Base-by-base conservation (phyloP, 1,140 invertebrate genomes). In the Drosophila gunungcola region DNA sequence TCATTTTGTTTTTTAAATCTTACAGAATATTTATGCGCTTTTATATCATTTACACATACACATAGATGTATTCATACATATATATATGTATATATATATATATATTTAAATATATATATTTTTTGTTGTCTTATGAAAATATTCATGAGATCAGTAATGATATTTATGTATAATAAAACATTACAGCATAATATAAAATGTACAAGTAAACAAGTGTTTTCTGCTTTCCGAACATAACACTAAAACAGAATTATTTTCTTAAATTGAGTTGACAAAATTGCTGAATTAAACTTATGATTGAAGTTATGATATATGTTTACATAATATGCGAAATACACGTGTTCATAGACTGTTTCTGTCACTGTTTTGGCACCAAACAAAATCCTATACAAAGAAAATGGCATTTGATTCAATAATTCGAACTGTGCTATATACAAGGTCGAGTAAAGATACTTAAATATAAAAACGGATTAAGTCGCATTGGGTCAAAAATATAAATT, bases 181-280 rank as follows among this genome's bases (percentile, higher is more conserved):
- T 81, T 88, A 88, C 83, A 82, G 79, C 83, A 86, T 86, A 88
- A 72, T 67, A 85, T 75, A 88, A 85, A 88, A 86, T 86, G 83
- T 86, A 88, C 83, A 86, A 88, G 73, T 81, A 82, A 69, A 86
- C 73, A 63, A 68, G 60, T 55, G 45, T 58, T 49, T 67, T 73
- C 42, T 56, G 42, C 51, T 41, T 39, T 16, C 67, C 67, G 29
- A 70, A 70, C 74, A 77, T 57, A 53, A 63, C 70, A 55, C 57
- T 69, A 56, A 53, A 72, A 60, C 70, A 63, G 53, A 55, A 58
- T 64, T 81, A 45, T 21, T 43, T 57, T 51, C 53, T 32, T 43
- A 58, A 68, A 73, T 53, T 63, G 81, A 80, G 76, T 60, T 68
- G 64, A 77, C 45, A 46, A 43, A 63, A 49, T 54, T 63, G 36